phyloP scores from a whole-genome alignment of 2,888 invertebrate species.

The Mechanitis messenoides region DNA sequence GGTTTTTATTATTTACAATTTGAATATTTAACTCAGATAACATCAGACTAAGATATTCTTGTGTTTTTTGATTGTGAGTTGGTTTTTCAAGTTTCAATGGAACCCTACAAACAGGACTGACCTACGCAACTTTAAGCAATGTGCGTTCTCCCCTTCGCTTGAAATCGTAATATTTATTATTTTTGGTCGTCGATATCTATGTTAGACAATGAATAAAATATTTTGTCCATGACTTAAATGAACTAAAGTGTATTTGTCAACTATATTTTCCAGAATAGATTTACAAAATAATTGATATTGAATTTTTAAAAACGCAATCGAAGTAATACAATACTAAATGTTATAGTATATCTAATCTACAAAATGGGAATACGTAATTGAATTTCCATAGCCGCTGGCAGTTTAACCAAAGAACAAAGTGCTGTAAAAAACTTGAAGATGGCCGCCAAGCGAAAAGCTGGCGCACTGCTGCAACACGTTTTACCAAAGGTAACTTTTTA shows the following conservation, averaged over 20 bases:
- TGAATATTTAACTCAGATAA: no score
- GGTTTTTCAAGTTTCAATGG: conserved; percentile 9
- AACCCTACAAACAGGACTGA: conserved; percentile 29
- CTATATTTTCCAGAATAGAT: neutral
- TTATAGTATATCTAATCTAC: conserved; percentile 19
- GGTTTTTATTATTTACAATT: no score
- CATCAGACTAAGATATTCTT: neutral
- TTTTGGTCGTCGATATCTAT: conserved; percentile 4
- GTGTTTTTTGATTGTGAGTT: neutral
- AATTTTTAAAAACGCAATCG: conserved; percentile 18
- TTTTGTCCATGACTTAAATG: neutral
- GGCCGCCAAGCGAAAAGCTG: conserved; percentile 86
- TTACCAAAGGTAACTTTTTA: conserved; percentile 71
- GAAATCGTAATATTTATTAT: conserved; percentile 17
- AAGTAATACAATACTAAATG: conserved; percentile 22
- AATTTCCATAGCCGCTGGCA: conserved; percentile 39
- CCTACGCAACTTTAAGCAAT: conserved; percentile 33
- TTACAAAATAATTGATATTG: neutral
- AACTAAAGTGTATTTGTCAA: neutral
- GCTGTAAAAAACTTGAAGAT: conserved; percentile 69
- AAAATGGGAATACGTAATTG: conserved; percentile 58
- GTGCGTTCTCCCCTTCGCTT: conserved; percentile 25
- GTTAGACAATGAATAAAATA: neutral
- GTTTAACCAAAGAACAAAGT: conserved; percentile 61
- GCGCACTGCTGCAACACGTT: conserved; percentile 83